phyloP scores from a whole-genome alignment of 2,888 invertebrate genomes.

The Harpagoxenus sublaevis region DNA sequence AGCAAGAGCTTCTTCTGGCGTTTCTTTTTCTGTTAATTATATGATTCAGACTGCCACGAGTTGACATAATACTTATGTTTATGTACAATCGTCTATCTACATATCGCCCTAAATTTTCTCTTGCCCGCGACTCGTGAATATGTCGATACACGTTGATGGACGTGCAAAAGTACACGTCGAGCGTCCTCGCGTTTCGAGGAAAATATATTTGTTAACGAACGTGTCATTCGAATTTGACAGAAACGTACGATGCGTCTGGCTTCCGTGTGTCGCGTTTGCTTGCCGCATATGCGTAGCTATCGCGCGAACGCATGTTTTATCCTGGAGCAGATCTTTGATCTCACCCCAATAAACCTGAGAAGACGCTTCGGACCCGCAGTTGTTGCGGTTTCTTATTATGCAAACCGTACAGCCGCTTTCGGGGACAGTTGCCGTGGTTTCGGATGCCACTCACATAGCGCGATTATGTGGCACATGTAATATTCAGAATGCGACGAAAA shows the following conservation, averaged over 20 bases:
- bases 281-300: not conserved
- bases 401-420: constrained; percentile 15
- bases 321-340: not conserved
- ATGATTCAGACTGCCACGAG: too few species aligned
- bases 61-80: too few species aligned
- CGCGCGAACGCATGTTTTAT: not conserved
- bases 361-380: not conserved
- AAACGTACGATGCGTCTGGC: constrained; percentile 20
- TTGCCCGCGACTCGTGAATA: not conserved
- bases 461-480: too few species aligned
- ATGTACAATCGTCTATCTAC: constrained; percentile 5
- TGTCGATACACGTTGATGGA: constrained; percentile 15
- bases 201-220: constrained; percentile 38
- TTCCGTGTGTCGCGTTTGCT: constrained; percentile 1
- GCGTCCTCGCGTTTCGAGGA: constrained; percentile 1
- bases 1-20: too few species aligned
- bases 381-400: not conserved
- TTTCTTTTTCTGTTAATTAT: too few species aligned
- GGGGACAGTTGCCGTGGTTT: not conserved
- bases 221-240: constrained; percentile 12
- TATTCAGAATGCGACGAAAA: too few species aligned
- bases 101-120: constrained; percentile 13
- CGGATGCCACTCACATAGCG: not conserved
- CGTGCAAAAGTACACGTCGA: not conserved
- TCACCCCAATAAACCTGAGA: constrained; percentile 12